Percentiles rank a stretch among this genome's conserved stretches.
Evolutionary conservation across 2,113 vertebrate genomes (phyloP).

Genomic region (Limanda limanda): DNA sequence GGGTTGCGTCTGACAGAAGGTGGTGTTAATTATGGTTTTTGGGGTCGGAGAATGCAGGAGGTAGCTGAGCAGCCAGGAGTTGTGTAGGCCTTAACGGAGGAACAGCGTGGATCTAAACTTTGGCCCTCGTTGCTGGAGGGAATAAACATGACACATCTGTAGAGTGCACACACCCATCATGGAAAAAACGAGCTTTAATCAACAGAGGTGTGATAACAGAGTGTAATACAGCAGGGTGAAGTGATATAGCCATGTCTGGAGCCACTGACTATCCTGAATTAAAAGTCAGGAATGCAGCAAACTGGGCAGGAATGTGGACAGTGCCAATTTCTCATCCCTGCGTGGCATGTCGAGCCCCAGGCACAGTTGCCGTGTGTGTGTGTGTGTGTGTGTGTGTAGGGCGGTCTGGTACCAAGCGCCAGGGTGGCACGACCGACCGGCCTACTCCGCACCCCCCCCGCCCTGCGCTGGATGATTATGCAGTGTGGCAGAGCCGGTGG

Average conservation of each 20-base stretch:
- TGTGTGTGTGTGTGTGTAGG: constrained; percentile 44
- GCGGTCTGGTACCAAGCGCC: constrained; percentile 72
- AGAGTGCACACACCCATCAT: constrained; percentile 10
- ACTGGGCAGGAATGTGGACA: constrained; percentile 42
- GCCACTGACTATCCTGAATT: constrained; percentile 52
- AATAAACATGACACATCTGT: constrained; percentile 49
- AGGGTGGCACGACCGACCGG: constrained; percentile 66
- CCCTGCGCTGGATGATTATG: constrained; percentile 70
- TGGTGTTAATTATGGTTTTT: constrained; percentile 77
- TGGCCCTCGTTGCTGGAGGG: constrained; percentile 29
- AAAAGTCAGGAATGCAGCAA: constrained; percentile 56
- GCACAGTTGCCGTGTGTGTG: constrained; percentile 38
- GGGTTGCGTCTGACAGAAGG: constrained; percentile 69
- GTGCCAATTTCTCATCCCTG: constrained; percentile 61
- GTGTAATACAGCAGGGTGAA: constrained; percentile 25
- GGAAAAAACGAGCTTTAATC: constrained; percentile 44
- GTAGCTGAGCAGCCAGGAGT: constrained; percentile 58
- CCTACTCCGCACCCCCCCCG: constrained; percentile 66
- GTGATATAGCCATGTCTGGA: constrained; percentile 52
- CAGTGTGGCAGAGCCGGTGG: constrained; percentile 73
- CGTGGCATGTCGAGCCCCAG: constrained; percentile 56
- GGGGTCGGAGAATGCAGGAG: constrained; percentile 67
- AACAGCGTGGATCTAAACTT: constrained; percentile 67
- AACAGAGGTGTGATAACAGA: constrained; percentile 42
- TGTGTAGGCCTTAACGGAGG: constrained; percentile 59